A percentile compares a stretch with the other conserved stretches of the same genome.
Evolutionary conservation across 2,888 invertebrate genomes (phyloP).

Genomic region (Scaptodrosophila latifasciaeformis): DNA sequence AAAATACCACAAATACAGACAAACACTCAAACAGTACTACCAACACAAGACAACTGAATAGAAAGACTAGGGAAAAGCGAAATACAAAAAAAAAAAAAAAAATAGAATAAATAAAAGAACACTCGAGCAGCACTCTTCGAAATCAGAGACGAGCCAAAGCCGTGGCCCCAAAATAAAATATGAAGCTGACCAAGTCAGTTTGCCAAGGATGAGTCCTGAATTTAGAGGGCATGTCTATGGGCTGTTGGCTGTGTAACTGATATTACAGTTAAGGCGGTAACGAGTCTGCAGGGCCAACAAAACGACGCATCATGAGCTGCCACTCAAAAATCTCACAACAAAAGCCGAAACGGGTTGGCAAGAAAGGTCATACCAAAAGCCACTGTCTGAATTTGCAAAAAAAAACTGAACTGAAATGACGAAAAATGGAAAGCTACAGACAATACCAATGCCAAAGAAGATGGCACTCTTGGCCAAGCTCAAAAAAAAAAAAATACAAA

Average conservation of each 20-base stretch:
- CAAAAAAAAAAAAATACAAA: slow-evolving; percentile 36
- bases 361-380: too few species aligned
- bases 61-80: slow-evolving; percentile 1
- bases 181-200: slow-evolving; percentile 22
- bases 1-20: slow-evolving; percentile 28
- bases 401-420: too few species aligned
- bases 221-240: background rate
- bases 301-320: slow-evolving; percentile 20
- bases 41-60: background rate
- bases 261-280: slow-evolving; percentile 66
- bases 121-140: slow-evolving; percentile 17
- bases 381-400: too few species aligned
- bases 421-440: slow-evolving; percentile 3
- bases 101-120: background rate
- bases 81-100: background rate
- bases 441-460: slow-evolving; percentile 10
- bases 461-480: slow-evolving; percentile 22
- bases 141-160: slow-evolving; percentile 22
- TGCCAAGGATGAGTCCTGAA: too few species aligned
- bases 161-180: slow-evolving; percentile 22
- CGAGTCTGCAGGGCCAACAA: slow-evolving; percentile 30
- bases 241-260: slow-evolving; percentile 49
- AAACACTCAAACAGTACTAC: slow-evolving; percentile 60
- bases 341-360: background rate
- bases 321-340: slow-evolving; percentile 31